Evolutionary conservation across 2,888 invertebrate species (phyloP).

Genomic region (Drosophila flavopinicola): DNA sequence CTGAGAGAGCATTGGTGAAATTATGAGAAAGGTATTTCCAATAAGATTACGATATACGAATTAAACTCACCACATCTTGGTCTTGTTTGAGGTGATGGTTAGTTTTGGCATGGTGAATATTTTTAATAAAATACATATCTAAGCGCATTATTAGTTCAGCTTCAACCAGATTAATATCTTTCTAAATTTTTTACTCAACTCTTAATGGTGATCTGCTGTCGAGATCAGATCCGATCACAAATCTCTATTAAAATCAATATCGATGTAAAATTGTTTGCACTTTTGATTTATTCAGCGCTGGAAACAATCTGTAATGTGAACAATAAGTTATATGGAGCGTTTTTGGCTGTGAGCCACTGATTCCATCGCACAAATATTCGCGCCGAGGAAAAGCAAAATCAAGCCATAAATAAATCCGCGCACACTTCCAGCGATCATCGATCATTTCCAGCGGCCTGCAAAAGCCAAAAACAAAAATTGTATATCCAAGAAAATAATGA

Average conservation of each 20-base stretch:
- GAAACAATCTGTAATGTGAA: slow-evolving; percentile 40
- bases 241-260: slow-evolving; percentile 45
- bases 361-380: slow-evolving; percentile 53
- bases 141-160: background rate
- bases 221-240: slow-evolving; percentile 9
- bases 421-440: slow-evolving; percentile 80
- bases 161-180: background rate
- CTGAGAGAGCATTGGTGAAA: slow-evolving; percentile 20
- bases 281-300: slow-evolving; percentile 55
- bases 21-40: slow-evolving; percentile 5
- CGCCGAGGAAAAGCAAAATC: slow-evolving; percentile 49
- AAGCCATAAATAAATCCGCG: slow-evolving; percentile 78
- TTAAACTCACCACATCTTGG: slow-evolving; percentile 12
- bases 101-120: slow-evolving; percentile 2
- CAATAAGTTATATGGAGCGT: slow-evolving; percentile 40
- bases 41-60: slow-evolving; percentile 49
- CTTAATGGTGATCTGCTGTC: slow-evolving; percentile 7
- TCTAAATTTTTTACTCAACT: background rate
- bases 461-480: slow-evolving; percentile 17
- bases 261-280: slow-evolving; percentile 46
- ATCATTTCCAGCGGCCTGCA: slow-evolving; percentile 63
- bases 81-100: background rate
- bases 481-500: slow-evolving; percentile 49
- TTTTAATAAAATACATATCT: background rate
- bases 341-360: slow-evolving; percentile 61